Conservation (phyloP, 2,797 vertebrate genomes). For the Gymnoscopelus braueri region DNA sequence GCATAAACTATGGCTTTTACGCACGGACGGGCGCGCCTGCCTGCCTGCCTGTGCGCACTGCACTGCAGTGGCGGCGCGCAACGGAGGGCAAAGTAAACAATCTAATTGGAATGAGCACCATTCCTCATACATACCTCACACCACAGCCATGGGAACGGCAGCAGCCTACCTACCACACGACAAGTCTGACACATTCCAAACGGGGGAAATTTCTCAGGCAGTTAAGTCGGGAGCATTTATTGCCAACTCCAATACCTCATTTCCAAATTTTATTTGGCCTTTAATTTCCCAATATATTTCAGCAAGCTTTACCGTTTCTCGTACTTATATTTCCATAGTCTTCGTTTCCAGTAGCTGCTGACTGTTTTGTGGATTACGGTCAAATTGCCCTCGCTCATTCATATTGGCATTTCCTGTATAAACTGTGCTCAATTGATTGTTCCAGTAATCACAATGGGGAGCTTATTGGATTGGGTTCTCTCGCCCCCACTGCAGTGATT, state of each 20-base stretch:
- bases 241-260: conserved; percentile 81
- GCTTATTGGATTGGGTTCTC: conserved; percentile 43
- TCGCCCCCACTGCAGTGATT: conserved; percentile 20
- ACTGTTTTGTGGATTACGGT: conserved; percentile 60
- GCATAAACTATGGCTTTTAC: conserved; percentile 47
- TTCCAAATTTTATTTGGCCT: conserved; percentile 73
- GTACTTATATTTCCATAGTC: conserved; percentile 56
- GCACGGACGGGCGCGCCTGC: conserved; percentile 60
- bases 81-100: conserved; percentile 77
- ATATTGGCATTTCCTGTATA: conserved; percentile 79
- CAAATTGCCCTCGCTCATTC: conserved; percentile 71
- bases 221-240: conserved; percentile 70
- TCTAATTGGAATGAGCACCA: conserved; percentile 77
- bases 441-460: conserved; percentile 75
- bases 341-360: conserved; percentile 48
- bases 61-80: conserved; percentile 43
- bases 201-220: conserved; percentile 78
- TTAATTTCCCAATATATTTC: conserved; percentile 70
- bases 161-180: conserved; percentile 42
- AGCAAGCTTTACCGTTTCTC: conserved; percentile 52
- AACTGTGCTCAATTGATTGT: conserved; percentile 75
- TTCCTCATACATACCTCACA: conserved; percentile 80
- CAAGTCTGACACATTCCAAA: conserved; percentile 79
- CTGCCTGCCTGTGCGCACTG: conserved; percentile 31
- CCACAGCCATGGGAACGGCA: conserved; percentile 80